Base-by-base conservation (phyloP, 2,888 invertebrate genomes). In the Dasypolia templi region DNA sequence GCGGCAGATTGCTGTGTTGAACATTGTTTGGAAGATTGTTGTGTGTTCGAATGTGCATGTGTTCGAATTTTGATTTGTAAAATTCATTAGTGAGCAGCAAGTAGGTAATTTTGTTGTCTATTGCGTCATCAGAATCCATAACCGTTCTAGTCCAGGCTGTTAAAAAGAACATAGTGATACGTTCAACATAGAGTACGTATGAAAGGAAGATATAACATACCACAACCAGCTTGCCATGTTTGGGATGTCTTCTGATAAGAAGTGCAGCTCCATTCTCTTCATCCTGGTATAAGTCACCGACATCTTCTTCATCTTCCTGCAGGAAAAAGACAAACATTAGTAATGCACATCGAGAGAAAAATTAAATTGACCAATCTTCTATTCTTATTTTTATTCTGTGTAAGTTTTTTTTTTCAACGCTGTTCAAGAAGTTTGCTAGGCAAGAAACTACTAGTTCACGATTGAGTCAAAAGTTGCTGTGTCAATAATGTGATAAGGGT, bases 231-330 rank as follows among this genome's bases (percentile, higher is more conserved):
- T 97, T 97, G 82, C 98, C 98, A 92, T 97, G 98, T 85, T 97
- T 96, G 77, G 97, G 97, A 92, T 99, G 98, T 87, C 97, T 97
- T 90, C 98, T 97, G 92, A 99, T 97, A 78, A 99, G 96, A 89
- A 99, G 97, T 7, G 99, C 99, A 17, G 99, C 99, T 95, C 98
- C 97, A 89, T 98, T 98, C 80, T 97, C 97, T 89, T 98, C 97
- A 93, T 99, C 99, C 93, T 99, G 99, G 94, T 98, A 99, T 59
- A 98, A 97, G 82, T 98, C 98, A 26, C 99, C 99, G 77, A 99
- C 96, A 79, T 98, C 97, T 87, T 97, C 97, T 69, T 97, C 96
- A 77, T 95, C 95, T 85, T 96, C 96, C 97, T 98, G 96, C 69
- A 32, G 94, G 96, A 80, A 89, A 76, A 32, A 14, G 7, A 56